A percentile compares a stretch with the other conserved stretches of the same genome.
Conservation (phyloP, 2,113 vertebrate species). For the Dasyurus viverrinus region DNA sequence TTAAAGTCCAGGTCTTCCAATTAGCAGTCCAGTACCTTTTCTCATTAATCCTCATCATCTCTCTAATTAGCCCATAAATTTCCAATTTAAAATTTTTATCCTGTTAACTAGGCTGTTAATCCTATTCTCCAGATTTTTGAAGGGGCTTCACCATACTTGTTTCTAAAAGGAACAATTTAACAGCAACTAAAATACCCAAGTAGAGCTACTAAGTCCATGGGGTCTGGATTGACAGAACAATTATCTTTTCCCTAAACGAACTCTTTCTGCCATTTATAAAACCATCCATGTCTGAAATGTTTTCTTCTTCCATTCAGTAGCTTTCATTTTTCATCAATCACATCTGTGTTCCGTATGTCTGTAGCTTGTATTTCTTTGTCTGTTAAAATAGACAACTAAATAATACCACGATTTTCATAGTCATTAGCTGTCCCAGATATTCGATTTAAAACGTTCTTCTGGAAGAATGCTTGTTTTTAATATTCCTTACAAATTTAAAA, state of each 20-base stretch:
- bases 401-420: conserved; percentile 37
- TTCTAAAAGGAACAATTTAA: conserved; percentile 12
- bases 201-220: conserved; percentile 48
- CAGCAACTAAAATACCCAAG: conserved; percentile 37
- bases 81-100: neutral
- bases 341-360: conserved; percentile 35
- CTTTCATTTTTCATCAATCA: conserved; percentile 56
- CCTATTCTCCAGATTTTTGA: neutral
- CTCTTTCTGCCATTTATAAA: conserved; percentile 55
- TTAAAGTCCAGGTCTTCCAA: neutral
- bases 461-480: conserved; percentile 54
- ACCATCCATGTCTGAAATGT: conserved; percentile 2
- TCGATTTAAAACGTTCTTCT: conserved; percentile 40
- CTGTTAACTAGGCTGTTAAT: neutral
- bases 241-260: conserved; percentile 54
- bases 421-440: conserved; percentile 50
- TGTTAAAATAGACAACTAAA: conserved; percentile 55
- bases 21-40: neutral
- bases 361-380: conserved; percentile 35
- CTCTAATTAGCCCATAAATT: neutral
- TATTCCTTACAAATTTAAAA: conserved; percentile 26
- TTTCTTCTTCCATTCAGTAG: conserved; percentile 23
- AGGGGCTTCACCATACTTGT: neutral
- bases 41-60: neutral
- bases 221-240: conserved; percentile 32